Base-by-base conservation (phyloP, 2,797 vertebrate species). In the Crenichthys baileyi region DNA sequence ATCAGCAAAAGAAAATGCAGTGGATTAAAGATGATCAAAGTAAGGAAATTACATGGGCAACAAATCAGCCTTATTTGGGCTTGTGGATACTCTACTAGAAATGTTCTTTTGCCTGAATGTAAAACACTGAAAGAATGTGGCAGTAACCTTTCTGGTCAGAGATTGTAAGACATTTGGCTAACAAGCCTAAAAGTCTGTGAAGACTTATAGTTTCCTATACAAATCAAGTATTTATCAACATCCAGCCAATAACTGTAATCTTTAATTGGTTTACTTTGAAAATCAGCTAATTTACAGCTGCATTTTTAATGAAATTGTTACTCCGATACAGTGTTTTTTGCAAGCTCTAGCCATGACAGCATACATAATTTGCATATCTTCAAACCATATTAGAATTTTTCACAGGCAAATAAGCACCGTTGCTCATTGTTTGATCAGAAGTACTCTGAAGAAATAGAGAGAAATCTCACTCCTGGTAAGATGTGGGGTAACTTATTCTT, bases 61-160 rank as follows among this genome's bases (percentile, higher is more conserved):
- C 39, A 75, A 70, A 76, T 51, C 2, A 36, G 44, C 7, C 8
- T 51, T 55, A 55, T 78, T 65, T 41, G 79, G 31, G 31, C 13
- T 44, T 51, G 75, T 18, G 31, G 20, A 79, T 77, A 48, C 9
- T 63, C 65, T 83, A 31, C 65, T 83, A 31, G 31, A 70, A 70
- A 29, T 73, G 39, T 70, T 71, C 22, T n/a, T 86, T 72, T 85
- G 72, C 72, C 72, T 89, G 94, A 95, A 95, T 94, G 92, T 94
- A 93, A 79, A 93, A 93, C 92, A 96, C 92, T 94, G 78, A 36
- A 46, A 74, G 76, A 86, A 83, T 80, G 77, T 84, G 85, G 71
- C 73, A 75, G 60, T 50, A 80, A 73, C 36, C 58, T 63, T 71
- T 79, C 70, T 85, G 65, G 9, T 85, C 72, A 76, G 60, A 72